A percentile compares a stretch with the other conserved stretches of the same genome.
phyloP scores from a whole-genome alignment of 2,888 invertebrate species.

The Lasioglossum malachurum region DNA sequence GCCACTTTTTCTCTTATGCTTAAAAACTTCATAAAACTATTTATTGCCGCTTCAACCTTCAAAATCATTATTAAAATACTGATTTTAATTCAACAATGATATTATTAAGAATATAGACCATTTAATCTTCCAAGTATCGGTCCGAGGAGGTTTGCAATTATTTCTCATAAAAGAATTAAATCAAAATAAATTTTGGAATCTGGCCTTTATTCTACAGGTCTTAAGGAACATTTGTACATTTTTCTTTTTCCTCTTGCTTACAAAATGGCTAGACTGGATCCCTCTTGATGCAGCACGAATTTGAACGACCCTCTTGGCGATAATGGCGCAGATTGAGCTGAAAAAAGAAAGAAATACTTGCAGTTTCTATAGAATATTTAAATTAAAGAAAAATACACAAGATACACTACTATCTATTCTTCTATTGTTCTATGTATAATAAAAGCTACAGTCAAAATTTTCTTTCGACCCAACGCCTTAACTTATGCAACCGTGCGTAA shows the following conservation, averaged over 20 bases:
- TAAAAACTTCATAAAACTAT: background rate
- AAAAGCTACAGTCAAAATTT: background rate
- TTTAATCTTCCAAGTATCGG: background rate
- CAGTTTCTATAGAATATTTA: background rate
- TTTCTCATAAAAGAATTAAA: background rate
- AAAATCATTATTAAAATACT: background rate
- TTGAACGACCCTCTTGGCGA: background rate
- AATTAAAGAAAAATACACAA: background rate
- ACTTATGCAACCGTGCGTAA: constrained; percentile 42
- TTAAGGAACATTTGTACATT: background rate
- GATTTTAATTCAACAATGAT: background rate
- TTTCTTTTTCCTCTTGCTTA: background rate
- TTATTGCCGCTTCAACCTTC: constrained; percentile 19
- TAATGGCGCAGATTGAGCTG: background rate
- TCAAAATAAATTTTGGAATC: background rate
- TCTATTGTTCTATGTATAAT: background rate
- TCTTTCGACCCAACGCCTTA: background rate
- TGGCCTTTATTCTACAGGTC: background rate
- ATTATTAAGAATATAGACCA: background rate
- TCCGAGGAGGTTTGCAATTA: background rate
- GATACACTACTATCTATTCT: background rate
- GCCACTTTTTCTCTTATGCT: background rate
- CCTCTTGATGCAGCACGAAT: background rate
- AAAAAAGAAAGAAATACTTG: background rate
- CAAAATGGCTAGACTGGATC: background rate